Conservation (phyloP, 2,797 vertebrate species). For the Geotrypetes seraphini region DNA sequence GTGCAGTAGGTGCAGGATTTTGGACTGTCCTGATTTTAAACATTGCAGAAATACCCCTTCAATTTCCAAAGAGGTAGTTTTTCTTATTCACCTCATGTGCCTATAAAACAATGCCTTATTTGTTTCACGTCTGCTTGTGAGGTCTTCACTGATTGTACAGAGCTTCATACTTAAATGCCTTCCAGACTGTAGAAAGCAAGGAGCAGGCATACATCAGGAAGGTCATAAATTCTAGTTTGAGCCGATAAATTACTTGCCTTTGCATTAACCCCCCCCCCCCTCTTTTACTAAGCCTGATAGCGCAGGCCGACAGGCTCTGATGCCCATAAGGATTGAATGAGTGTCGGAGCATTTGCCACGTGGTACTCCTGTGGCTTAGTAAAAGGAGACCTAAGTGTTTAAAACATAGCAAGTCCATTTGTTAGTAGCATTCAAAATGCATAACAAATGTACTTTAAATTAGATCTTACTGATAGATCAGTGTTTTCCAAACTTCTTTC, state of each 20-base stretch:
- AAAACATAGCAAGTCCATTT: background rate
- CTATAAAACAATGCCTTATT: slow-evolving; percentile 45
- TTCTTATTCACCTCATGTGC: slow-evolving; percentile 21
- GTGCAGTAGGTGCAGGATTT: too few species aligned
- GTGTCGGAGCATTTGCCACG: too few species aligned
- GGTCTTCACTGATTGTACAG: slow-evolving; percentile 41
- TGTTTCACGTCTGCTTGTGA: slow-evolving; percentile 54
- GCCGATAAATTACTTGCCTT: slow-evolving; percentile 1
- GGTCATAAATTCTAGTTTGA: slow-evolving; percentile 7
- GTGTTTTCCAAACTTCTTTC: too few species aligned
- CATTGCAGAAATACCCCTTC: too few species aligned
- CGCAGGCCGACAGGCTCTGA: too few species aligned
- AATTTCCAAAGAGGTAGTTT: too few species aligned
- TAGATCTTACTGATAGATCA: background rate
- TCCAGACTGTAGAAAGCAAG: slow-evolving; percentile 23
- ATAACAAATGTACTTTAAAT: background rate
- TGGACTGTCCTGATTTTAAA: too few species aligned
- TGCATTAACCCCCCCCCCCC: too few species aligned
- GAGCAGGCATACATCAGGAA: slow-evolving; percentile 20
- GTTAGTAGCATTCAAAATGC: background rate
- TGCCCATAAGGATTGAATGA: too few species aligned
- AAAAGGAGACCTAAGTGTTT: too few species aligned
- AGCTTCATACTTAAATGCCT: slow-evolving; percentile 31
- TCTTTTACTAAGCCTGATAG: too few species aligned
- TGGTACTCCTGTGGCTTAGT: too few species aligned